phyloP scores from a whole-genome alignment of 1,140 invertebrate genomes.

The Tyrophagus putrescentiae region DNA sequence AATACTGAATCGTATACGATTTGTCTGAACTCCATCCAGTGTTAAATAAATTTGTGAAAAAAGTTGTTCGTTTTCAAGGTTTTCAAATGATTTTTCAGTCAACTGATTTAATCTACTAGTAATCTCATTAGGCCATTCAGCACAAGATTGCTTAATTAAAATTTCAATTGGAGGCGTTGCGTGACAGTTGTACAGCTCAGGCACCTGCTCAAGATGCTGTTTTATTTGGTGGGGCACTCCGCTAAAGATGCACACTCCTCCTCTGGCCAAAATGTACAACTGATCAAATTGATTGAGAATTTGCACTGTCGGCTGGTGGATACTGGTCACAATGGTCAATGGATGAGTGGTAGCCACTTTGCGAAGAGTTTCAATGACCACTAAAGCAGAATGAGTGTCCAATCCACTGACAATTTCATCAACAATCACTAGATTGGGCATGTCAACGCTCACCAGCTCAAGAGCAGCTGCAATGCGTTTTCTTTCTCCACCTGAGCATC shows the following conservation, averaged over 20 bases:
- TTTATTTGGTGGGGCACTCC: background rate
- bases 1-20: no score
- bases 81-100: no score
- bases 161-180: no score
- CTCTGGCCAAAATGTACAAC: slow-evolving; percentile 1
- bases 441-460: slow-evolving; percentile 75
- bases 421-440: slow-evolving; percentile 90
- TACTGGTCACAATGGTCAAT: background rate
- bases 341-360: background rate
- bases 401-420: slow-evolving; percentile 67
- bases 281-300: background rate
- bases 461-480: slow-evolving; percentile 84
- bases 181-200: no score
- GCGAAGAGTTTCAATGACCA: background rate
- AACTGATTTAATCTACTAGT: no score
- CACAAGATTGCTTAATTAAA: no score
- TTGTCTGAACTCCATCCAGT: no score
- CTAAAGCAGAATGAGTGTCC: slow-evolving; percentile 30
- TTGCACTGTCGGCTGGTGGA: slow-evolving; percentile 4
- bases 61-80: no score
- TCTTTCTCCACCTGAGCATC: slow-evolving; percentile 78
- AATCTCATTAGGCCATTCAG: no score
- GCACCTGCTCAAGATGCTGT: background rate
- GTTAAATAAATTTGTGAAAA: no score
- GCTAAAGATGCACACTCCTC: background rate